A percentile compares a stretch with the other conserved stretches of the same genome.
Evolutionary conservation across 2,113 vertebrate genomes (phyloP).

Genomic region (Parus major): DNA sequence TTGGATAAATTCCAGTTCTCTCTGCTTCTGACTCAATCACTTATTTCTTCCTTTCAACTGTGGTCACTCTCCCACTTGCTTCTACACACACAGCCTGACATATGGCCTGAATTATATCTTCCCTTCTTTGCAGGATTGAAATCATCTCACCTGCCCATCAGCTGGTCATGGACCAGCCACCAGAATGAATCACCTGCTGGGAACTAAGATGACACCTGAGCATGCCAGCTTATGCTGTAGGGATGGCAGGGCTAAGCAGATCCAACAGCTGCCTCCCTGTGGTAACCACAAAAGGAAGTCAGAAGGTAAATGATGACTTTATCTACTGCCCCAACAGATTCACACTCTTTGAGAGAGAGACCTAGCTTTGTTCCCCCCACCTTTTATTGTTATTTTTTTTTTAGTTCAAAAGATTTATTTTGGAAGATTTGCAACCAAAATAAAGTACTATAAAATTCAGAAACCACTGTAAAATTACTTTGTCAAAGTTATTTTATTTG

Average conservation of each 20-base stretch:
- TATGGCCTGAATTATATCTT: conserved; percentile 30
- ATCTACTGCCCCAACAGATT: neutral
- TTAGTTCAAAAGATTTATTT: neutral
- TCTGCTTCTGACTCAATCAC: neutral
- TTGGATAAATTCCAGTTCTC: conserved; percentile 17
- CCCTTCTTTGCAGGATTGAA: conserved; percentile 15
- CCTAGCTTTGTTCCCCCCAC: neutral
- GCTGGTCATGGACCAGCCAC: neutral
- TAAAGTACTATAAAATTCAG: neutral
- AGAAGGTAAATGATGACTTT: neutral
- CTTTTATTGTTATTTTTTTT: rapidly evolving
- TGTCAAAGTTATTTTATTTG: neutral
- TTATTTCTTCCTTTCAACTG: neutral
- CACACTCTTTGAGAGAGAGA: neutral
- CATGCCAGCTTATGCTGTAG: neutral
- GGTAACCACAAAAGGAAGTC: neutral
- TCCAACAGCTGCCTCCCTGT: neutral
- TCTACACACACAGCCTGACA: neutral
- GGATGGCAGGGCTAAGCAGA: neutral
- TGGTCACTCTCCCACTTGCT: neutral
- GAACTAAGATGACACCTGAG: neutral
- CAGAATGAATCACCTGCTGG: neutral
- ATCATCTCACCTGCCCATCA: conserved; percentile 25
- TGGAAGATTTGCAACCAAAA: neutral
- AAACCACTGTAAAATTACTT: neutral